Evolutionary conservation across 1,140 invertebrate species (phyloP).

Genomic region (Danaus melanippus): DNA sequence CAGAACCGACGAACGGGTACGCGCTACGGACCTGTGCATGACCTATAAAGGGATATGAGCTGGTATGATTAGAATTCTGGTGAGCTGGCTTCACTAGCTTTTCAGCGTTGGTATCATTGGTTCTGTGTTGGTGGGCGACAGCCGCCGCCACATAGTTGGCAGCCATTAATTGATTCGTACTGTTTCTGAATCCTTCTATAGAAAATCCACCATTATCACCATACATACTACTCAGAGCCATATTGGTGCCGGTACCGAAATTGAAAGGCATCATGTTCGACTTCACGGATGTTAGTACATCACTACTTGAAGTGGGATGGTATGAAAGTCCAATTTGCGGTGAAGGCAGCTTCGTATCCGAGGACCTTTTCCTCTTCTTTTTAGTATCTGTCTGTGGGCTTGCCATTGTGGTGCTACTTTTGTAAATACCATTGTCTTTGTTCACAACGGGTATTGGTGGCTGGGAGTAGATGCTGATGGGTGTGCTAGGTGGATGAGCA

Average conservation of each 20-base stretch:
- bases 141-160: conserved; percentile 73
- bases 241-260: conserved; percentile 75
- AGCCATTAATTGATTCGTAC: conserved; percentile 71
- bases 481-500: conserved; percentile 34
- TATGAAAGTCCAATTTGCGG: conserved; percentile 69
- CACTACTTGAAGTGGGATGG: conserved; percentile 36
- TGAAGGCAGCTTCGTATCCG: conserved; percentile 70
- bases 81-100: conserved; percentile 67
- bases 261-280: conserved; percentile 79
- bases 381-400: conserved; percentile 36
- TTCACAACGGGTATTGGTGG: conserved; percentile 36
- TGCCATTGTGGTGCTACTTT: conserved; percentile 28
- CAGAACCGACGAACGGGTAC: conserved; percentile 75
- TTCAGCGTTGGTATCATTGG: conserved; percentile 52
- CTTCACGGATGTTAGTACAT: conserved; percentile 58
- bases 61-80: conserved; percentile 58
- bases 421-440: conserved; percentile 52
- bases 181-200: conserved; percentile 75
- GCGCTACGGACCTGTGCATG: conserved; percentile 67
- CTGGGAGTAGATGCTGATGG: conserved; percentile 46
- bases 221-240: conserved; percentile 71
- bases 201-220: conserved; percentile 74
- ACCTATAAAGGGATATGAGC: conserved; percentile 69
- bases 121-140: conserved; percentile 63
- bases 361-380: conserved; percentile 47